Conservation (phyloP, 2,797 vertebrate species). For the Cephalopachus bancanus region DNA sequence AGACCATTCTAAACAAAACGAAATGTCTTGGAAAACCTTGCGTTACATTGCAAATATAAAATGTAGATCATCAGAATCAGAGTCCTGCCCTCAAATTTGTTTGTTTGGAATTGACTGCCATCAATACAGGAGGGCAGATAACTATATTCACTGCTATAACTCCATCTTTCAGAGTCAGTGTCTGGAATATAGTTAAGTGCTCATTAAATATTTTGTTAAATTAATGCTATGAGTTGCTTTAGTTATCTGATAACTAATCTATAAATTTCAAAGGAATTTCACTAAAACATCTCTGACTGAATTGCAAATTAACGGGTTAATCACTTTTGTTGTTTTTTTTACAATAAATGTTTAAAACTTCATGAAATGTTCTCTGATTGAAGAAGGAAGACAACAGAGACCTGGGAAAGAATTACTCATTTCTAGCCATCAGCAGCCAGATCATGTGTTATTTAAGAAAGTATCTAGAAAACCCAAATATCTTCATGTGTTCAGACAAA, state of each 20-base stretch:
- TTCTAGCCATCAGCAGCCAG: neutral
- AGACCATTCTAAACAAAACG: neutral
- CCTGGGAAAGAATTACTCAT: neutral
- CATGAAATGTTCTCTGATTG: neutral
- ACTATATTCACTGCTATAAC: too few relatives aligned
- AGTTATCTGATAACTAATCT: neutral
- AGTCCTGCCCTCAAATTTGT: too few relatives aligned
- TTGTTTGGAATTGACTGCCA: too few relatives aligned
- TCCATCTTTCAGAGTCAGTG: too few relatives aligned
- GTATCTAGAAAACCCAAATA: neutral
- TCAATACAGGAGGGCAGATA: too few relatives aligned
- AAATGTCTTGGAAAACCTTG: neutral
- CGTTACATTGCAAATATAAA: neutral
- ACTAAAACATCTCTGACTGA: neutral
- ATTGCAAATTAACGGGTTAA: neutral
- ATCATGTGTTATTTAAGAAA: neutral
- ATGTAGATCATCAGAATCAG: neutral
- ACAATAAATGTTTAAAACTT: neutral
- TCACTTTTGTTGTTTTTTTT: neutral
- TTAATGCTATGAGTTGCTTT: neutral
- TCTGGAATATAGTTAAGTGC: neutral
- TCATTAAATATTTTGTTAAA: neutral
- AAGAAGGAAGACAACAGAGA: conserved; percentile 21
- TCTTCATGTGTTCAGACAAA: neutral
- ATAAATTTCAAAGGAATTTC: neutral